A percentile compares a stretch with the other conserved stretches of the same genome.
phyloP scores from a whole-genome alignment of 30 jellyfish, hydroid and myxozoan species.

The Sanderia malayensis region DNA sequence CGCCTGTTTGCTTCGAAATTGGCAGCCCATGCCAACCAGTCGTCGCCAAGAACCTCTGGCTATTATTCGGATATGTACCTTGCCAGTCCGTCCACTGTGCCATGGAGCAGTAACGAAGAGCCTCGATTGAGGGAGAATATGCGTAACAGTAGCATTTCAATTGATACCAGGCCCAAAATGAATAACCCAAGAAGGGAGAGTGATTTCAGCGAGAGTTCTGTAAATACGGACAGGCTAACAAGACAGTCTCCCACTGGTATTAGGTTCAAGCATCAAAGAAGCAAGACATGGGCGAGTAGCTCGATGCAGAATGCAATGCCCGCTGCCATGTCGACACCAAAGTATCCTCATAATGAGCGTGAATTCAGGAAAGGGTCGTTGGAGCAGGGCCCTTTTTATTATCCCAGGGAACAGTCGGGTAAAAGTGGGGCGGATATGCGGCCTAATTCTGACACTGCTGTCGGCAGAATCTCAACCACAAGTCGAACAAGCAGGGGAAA shows the following conservation, averaged over 20 bases:
- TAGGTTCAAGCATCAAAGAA: conserved; percentile 55
- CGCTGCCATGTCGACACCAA: conserved; percentile 46
- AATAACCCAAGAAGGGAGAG: conserved; percentile 33
- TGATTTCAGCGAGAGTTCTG: conserved; percentile 21
- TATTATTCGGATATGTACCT: conserved; percentile 40
- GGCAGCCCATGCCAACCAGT: conserved; percentile 12
- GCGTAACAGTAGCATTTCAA: neutral
- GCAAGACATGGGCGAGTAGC: conserved; percentile 66
- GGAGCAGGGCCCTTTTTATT: neutral
- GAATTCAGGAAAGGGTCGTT: neutral
- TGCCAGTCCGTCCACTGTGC: conserved; percentile 12
- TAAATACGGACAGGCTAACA: conserved; percentile 35
- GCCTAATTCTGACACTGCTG: neutral
- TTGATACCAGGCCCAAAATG: neutral
- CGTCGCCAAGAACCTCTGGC: conserved; percentile 67
- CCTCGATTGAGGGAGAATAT: neutral
- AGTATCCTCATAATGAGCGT: neutral
- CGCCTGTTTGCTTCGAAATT: neutral
- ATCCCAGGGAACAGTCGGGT: neutral
- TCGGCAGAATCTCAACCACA: neutral
- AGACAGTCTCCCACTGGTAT: conserved; percentile 70
- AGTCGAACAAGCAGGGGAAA: too few species aligned
- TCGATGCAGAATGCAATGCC: neutral
- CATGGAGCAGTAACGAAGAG: neutral
- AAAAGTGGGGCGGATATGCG: neutral